These are phyloP conservation scores for Pediacus dermestoides DNA, from an alignment of 2,888 invertebrate species.

Conservation along the genomic window DNA sequence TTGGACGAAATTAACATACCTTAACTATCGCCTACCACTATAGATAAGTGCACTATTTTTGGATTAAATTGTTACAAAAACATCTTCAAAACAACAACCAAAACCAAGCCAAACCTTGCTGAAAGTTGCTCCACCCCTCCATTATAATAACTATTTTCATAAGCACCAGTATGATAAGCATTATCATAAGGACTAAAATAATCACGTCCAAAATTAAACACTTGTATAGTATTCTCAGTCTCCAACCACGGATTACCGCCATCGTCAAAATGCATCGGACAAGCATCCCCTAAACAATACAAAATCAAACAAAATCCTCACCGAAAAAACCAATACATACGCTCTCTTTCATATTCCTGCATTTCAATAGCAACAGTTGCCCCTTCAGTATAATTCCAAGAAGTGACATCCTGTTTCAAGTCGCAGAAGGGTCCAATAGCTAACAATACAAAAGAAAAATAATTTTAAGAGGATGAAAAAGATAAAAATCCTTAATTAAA, in stretches of 20 bases:
- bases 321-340: conserved; percentile 58
- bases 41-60: no score
- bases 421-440: conserved; percentile 91
- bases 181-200: no score
- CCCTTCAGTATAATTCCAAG: conserved; percentile 85
- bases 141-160: no score
- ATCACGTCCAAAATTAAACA: conserved; percentile 60
- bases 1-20: no score
- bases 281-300: conserved; percentile 86
- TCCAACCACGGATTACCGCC: conserved; percentile 81
- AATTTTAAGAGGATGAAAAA: conserved; percentile 9
- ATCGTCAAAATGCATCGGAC: conserved; percentile 96
- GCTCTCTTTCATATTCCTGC: conserved; percentile 87
- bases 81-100: no score
- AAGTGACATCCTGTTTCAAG: conserved; percentile 83
- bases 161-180: no score
- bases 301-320: conserved; percentile 36
- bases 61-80: no score
- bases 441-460: conserved; percentile 46
- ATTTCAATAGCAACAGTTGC: conserved; percentile 89
- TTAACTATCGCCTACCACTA: no score
- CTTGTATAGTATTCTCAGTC: conserved; percentile 67
- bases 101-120: no score
- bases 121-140: no score
- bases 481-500: no score